A percentile compares a stretch with the other conserved stretches of the same genome.
phyloP scores from a whole-genome alignment of 2,113 vertebrate species.

The Podarcis cretensis region DNA sequence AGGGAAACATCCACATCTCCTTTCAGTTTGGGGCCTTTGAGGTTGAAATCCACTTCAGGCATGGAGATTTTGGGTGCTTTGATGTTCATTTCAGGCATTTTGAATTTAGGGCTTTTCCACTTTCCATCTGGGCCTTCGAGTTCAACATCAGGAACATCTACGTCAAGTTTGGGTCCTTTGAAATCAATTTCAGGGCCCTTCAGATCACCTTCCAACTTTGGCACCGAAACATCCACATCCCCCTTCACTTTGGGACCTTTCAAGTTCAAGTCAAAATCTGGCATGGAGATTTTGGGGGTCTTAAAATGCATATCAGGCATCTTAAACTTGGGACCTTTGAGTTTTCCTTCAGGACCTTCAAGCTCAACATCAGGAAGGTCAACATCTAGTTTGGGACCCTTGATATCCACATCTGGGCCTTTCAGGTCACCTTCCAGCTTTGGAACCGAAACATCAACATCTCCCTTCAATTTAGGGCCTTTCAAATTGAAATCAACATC shows the following conservation, averaged over 20 bases:
- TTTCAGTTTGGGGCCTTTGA: slow-evolving; percentile 59
- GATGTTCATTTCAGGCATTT: slow-evolving; percentile 63
- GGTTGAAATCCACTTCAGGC: slow-evolving; percentile 51
- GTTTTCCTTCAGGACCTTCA: slow-evolving; percentile 36
- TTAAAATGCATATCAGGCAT: slow-evolving; percentile 69
- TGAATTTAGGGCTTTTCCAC: slow-evolving; percentile 50
- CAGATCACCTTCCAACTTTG: slow-evolving; percentile 32
- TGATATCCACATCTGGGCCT: slow-evolving; percentile 45
- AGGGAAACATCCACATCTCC: slow-evolving; percentile 56
- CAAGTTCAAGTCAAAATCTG: slow-evolving; percentile 59
- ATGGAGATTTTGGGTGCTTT: slow-evolving; percentile 51
- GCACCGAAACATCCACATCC: slow-evolving; percentile 36
- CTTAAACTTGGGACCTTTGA: slow-evolving; percentile 12
- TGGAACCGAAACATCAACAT: slow-evolving; percentile 55
- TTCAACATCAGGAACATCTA: slow-evolving; percentile 17
- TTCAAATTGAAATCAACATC: slow-evolving; percentile 53
- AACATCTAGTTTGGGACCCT: slow-evolving; percentile 41
- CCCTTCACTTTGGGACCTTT: slow-evolving; percentile 60
- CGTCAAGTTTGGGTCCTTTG: slow-evolving; percentile 48
- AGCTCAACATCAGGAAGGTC: slow-evolving; percentile 36
- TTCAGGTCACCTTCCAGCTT: slow-evolving; percentile 44
- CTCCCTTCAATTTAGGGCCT: slow-evolving; percentile 23
- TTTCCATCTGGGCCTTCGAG: slow-evolving; percentile 44
- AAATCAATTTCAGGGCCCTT: slow-evolving; percentile 30
- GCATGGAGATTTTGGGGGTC: slow-evolving; percentile 70